Evolutionary conservation across 2,113 vertebrate species (phyloP).

Genomic region (Zosterops pallidus): DNA sequence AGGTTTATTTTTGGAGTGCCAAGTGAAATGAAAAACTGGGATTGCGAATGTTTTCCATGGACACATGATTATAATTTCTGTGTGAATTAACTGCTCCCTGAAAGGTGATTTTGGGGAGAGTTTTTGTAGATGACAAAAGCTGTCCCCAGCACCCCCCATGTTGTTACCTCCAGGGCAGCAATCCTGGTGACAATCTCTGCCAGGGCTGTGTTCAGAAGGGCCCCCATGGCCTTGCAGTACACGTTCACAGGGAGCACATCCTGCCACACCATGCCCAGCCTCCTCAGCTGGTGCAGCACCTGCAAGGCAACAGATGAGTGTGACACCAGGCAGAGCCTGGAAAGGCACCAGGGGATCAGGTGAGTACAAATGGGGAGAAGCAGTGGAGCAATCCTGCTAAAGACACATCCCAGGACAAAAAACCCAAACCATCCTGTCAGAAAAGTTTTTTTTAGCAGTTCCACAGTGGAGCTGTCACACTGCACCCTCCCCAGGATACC

Average conservation of each 20-base stretch:
- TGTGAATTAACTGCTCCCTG: not conserved
- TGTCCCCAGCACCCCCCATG: not conserved
- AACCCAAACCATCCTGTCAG: rapidly evolving
- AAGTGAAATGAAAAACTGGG: not conserved
- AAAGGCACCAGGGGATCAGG: too few relatives aligned
- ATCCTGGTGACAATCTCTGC: slow-evolving; percentile 85
- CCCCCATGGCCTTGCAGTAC: slow-evolving; percentile 96
- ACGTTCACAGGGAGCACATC: slow-evolving; percentile 90
- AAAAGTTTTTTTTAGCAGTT: not conserved
- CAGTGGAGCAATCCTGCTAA: not conserved
- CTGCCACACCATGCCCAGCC: slow-evolving; percentile 93
- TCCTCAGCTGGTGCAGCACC: slow-evolving; percentile 92
- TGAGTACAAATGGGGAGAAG: rapidly evolving
- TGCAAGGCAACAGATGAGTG: slow-evolving; percentile 38
- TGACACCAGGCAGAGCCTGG: not conserved
- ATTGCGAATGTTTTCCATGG: rapidly evolving
- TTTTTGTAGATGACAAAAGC: not conserved
- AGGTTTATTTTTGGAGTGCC: rapidly evolving
- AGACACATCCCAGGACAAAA: too few relatives aligned
- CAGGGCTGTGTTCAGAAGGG: slow-evolving; percentile 87
- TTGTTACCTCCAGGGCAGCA: slow-evolving; percentile 86
- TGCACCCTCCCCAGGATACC: not conserved
- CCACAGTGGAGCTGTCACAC: not conserved
- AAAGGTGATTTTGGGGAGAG: not conserved
- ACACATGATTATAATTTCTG: rapidly evolving